Conservation (phyloP, 2,888 invertebrate genomes). For the Hypercompe scribonia region DNA sequence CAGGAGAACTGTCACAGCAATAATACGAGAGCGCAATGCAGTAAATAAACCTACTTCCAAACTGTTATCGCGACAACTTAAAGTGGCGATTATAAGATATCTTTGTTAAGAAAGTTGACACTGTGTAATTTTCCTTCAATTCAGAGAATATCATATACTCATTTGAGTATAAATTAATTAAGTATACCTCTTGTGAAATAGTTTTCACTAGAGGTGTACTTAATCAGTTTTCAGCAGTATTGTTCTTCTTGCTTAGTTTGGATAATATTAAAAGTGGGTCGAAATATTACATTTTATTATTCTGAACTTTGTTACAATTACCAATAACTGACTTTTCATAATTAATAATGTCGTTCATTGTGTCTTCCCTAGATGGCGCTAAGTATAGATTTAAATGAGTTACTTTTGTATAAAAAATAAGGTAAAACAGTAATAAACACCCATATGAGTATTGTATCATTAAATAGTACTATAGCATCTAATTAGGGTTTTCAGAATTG, state of each 20-base stretch:
- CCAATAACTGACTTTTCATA: too few species aligned
- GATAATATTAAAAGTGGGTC: too few species aligned
- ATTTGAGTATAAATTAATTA: background rate
- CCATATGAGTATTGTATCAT: too few species aligned
- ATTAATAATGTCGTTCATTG: too few species aligned
- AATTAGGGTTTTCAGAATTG: too few species aligned
- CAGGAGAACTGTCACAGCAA: background rate
- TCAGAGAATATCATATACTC: background rate
- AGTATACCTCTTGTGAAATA: background rate
- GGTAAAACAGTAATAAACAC: too few species aligned
- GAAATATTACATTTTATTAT: background rate
- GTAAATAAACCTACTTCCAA: constrained; percentile 13
- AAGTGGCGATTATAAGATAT: constrained; percentile 8
- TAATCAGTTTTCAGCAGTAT: too few species aligned
- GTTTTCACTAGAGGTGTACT: too few species aligned
- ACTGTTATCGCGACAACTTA: constrained; percentile 13
- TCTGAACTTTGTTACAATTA: too few species aligned
- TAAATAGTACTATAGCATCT: too few species aligned
- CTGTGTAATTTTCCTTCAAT: background rate
- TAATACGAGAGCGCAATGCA: background rate
- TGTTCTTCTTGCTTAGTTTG: too few species aligned
- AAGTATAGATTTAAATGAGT: background rate
- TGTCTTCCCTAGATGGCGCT: background rate
- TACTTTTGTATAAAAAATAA: too few species aligned
- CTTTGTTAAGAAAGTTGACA: background rate